Evolutionary conservation across 2,113 vertebrate genomes (phyloP).

Genomic region (Pteruthius melanotis): DNA sequence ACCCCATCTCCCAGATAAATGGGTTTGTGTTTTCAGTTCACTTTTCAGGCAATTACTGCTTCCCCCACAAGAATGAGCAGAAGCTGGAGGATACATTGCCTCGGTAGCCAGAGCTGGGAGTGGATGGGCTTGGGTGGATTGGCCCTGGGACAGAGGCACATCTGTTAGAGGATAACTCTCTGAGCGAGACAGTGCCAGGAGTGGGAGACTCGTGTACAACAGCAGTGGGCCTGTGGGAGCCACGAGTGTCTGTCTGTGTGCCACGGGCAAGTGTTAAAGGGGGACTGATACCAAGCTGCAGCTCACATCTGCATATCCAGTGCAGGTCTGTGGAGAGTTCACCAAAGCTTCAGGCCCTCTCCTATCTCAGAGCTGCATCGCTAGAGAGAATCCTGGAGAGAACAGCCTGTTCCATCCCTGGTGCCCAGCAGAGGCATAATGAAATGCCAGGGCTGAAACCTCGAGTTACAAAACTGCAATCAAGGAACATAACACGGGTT

Average conservation of each 20-base stretch:
- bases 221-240: background rate
- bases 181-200: background rate
- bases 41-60: background rate
- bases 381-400: background rate
- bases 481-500: background rate
- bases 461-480: background rate
- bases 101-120: background rate
- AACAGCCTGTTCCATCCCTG: background rate
- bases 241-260: background rate
- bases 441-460: background rate
- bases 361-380: background rate
- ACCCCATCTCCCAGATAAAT: background rate
- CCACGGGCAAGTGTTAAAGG: background rate
- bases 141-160: background rate
- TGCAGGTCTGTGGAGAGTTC: background rate
- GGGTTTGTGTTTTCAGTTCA: background rate
- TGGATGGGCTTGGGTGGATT: background rate
- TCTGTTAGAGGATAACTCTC: background rate
- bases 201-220: rapidly evolving
- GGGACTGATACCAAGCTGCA: background rate
- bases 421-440: background rate
- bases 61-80: background rate
- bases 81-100: background rate
- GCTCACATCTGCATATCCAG: rapidly evolving
- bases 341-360: background rate